Evolutionary conservation across 2,888 invertebrate species (phyloP).

Genomic region (Dendrolimus houi): DNA sequence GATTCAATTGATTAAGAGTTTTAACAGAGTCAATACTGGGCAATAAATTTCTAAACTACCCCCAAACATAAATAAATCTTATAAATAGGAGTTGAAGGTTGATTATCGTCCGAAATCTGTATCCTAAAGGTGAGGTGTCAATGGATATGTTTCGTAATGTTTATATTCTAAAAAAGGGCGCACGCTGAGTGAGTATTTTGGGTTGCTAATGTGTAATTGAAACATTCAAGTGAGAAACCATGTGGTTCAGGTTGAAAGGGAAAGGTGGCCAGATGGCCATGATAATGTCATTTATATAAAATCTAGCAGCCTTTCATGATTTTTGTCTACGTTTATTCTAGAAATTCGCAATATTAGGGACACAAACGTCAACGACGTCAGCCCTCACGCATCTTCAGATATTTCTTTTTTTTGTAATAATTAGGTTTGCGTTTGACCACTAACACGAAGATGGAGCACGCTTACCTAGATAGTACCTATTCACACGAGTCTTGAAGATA

Average conservation of each 20-base stretch:
- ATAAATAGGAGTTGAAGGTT: conserved; percentile 1
- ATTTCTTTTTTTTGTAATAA: too few species aligned
- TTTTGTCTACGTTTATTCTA: too few species aligned
- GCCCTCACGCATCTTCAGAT: too few species aligned
- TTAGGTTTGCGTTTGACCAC: too few species aligned
- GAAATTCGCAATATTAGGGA: too few species aligned
- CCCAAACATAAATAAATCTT: conserved; percentile 6
- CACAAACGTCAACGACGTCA: too few species aligned
- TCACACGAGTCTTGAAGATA: too few species aligned
- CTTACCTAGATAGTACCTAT: too few species aligned
- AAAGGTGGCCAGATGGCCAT: neutral
- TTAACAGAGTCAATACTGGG: conserved; percentile 35
- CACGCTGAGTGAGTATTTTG: neutral
- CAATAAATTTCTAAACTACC: conserved; percentile 29
- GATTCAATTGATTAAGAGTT: conserved; percentile 56
- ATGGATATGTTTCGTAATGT: conserved; percentile 27
- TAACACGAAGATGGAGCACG: too few species aligned
- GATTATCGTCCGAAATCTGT: neutral
- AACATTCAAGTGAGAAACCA: neutral
- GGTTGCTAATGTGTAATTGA: neutral
- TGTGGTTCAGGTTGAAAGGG: neutral
- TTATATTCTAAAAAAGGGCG: conserved; percentile 10
- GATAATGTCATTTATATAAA: neutral
- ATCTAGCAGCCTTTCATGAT: too few species aligned
- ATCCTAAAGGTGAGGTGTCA: conserved; percentile 15